A percentile compares a stretch with the other conserved stretches of the same genome.
phyloP scores from a whole-genome alignment of 2,113 vertebrate species.

The Ivindomyrus marchei region DNA sequence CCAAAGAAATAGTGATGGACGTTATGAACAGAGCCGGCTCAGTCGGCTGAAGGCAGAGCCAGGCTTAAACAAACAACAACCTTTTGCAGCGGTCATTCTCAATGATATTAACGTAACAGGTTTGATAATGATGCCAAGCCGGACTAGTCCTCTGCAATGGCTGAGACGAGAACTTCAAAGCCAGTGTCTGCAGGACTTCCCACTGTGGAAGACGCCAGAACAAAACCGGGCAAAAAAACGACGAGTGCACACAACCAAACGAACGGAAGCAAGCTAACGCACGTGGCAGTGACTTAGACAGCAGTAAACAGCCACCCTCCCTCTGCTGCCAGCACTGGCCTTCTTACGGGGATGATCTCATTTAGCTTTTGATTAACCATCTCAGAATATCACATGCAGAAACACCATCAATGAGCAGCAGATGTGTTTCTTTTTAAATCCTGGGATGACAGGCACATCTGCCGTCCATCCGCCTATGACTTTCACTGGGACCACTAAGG shows the following conservation, averaged over 20 bases:
- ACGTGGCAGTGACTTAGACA: not conserved
- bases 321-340: not conserved
- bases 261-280: not conserved
- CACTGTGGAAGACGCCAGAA: not conserved
- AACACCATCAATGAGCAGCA: constrained; percentile 46
- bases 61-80: not conserved
- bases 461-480: constrained; percentile 27
- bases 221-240: not conserved
- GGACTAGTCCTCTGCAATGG: not conserved
- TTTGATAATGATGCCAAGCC: not conserved
- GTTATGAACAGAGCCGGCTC: not conserved
- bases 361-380: constrained; percentile 38
- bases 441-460: constrained; percentile 36
- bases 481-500: not conserved
- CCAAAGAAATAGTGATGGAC: not conserved
- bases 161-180: not conserved
- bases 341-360: not conserved
- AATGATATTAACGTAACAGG: not conserved
- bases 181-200: not conserved
- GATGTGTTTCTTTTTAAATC: constrained; percentile 45
- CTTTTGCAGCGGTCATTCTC: not conserved
- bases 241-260: not conserved
- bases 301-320: not conserved
- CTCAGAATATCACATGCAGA: constrained; percentile 28
- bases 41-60: not conserved